phyloP scores from a whole-genome alignment of 2,113 vertebrate species.

The Burhinus oedicnemus region DNA sequence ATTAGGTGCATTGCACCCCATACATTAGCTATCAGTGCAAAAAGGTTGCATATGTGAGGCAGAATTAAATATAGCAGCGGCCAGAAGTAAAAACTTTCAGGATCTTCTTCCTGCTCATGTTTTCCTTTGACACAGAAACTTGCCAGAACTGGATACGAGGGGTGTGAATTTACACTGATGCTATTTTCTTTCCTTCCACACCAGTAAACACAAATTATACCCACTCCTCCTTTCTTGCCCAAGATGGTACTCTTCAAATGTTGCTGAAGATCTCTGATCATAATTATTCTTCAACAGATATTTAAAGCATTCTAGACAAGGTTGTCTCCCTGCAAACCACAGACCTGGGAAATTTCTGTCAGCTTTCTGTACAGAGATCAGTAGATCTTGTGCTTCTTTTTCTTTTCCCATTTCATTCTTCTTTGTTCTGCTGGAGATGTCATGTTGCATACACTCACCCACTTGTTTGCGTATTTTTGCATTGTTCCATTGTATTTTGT shows the following conservation, averaged over 20 bases:
- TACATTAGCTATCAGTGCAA: neutral
- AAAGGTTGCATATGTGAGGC: neutral
- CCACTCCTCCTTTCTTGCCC: neutral
- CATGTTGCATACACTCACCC: neutral
- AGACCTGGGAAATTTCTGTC: neutral
- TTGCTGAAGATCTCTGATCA: neutral
- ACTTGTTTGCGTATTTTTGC: neutral
- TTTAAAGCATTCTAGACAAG: neutral
- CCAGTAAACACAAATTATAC: accelerated
- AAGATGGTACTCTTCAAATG: neutral
- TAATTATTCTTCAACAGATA: neutral
- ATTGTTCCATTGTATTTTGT: neutral
- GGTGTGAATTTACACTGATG: neutral
- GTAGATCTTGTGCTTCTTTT: neutral
- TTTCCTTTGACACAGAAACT: neutral
- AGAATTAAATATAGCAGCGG: neutral
- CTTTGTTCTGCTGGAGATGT: neutral
- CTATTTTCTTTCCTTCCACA: neutral
- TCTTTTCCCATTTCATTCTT: neutral
- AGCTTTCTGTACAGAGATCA: neutral
- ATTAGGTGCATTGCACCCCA: neutral
- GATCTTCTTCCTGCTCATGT: neutral
- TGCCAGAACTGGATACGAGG: neutral
- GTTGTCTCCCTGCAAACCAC: neutral
- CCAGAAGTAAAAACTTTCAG: neutral